A percentile compares a stretch with the other conserved stretches of the same genome.
Conservation (phyloP, 2,113 vertebrate species). For the Puntigrus tetrazona region DNA sequence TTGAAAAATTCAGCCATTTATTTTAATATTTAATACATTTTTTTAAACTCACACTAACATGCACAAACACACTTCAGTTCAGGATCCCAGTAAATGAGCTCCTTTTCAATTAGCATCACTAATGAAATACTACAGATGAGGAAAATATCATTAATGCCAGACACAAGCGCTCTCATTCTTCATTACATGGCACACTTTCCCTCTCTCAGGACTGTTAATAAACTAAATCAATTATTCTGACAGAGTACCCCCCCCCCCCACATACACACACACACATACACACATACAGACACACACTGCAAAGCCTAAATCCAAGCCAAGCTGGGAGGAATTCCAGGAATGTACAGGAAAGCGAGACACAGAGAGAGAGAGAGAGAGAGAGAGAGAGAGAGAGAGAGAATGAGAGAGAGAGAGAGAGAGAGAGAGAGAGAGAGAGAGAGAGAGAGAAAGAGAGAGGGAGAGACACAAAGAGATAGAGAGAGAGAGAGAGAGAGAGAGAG, state of each 20-base stretch:
- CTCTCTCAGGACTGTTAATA: conserved; percentile 56
- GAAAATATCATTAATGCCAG: conserved; percentile 53
- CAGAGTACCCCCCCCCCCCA: conserved; percentile 54
- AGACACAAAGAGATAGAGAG: background rate
- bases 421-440: conserved; percentile 10
- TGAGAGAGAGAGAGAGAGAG: background rate
- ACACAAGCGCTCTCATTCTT: conserved; percentile 50
- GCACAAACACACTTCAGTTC: conserved; percentile 22
- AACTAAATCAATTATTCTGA: conserved; percentile 64
- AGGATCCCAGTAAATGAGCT: conserved; percentile 44
- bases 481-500: background rate
- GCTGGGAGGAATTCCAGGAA: conserved; percentile 26
- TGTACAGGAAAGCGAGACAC: conserved; percentile 8
- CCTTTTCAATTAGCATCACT: conserved; percentile 61
- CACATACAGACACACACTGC: conserved; percentile 38
- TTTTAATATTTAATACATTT: too few relatives aligned
- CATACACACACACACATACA: conserved; percentile 43
- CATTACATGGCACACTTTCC: conserved; percentile 50
- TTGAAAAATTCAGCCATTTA: too few relatives aligned
- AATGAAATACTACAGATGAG: conserved; percentile 64
- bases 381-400: too few relatives aligned
- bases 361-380: background rate
- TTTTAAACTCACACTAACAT: background rate
- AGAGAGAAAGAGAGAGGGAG: background rate
- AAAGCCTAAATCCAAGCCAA: conserved; percentile 30